Evolutionary conservation across 2,113 vertebrate species (phyloP).

Genomic region (Vicugna pacos): DNA sequence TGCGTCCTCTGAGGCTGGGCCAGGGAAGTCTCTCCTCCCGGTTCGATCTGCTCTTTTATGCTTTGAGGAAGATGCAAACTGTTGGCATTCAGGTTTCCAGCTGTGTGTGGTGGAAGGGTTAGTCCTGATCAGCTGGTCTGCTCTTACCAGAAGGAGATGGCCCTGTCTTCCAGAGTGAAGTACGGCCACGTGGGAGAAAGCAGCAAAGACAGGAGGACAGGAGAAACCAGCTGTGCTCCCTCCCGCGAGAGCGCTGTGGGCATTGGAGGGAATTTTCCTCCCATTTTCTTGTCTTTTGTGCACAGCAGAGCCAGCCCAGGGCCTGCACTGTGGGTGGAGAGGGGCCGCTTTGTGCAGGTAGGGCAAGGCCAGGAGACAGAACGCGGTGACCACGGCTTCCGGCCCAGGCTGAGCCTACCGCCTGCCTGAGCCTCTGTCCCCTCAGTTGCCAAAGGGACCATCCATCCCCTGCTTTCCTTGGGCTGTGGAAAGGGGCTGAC

Average conservation of each 20-base stretch:
- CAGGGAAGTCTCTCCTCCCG: fast-evolving
- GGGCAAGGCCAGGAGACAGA: fast-evolving
- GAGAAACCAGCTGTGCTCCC: fast-evolving
- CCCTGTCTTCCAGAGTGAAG: fast-evolving
- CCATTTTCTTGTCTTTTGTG: too few species aligned
- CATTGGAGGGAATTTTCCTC: fast-evolving
- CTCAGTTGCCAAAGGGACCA: background rate
- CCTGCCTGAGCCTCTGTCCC: background rate
- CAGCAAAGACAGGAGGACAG: fast-evolving
- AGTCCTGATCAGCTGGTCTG: background rate
- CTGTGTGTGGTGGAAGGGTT: fast-evolving
- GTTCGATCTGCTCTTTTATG: background rate
- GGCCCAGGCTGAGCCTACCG: too few species aligned
- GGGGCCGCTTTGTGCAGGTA: fast-evolving
- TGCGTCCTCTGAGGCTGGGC: background rate
- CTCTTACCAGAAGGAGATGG: fast-evolving
- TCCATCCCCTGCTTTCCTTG: fast-evolving
- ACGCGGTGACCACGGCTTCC: fast-evolving
- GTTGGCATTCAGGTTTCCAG: background rate
- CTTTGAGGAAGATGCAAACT: background rate
- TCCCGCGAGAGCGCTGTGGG: fast-evolving
- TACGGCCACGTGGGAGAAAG: fast-evolving
- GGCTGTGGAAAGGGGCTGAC: fast-evolving
- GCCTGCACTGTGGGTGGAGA: fast-evolving
- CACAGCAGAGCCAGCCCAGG: fast-evolving